phyloP scores from a whole-genome alignment of 2,888 invertebrate species.

The Pterobdella sp. region DNA sequence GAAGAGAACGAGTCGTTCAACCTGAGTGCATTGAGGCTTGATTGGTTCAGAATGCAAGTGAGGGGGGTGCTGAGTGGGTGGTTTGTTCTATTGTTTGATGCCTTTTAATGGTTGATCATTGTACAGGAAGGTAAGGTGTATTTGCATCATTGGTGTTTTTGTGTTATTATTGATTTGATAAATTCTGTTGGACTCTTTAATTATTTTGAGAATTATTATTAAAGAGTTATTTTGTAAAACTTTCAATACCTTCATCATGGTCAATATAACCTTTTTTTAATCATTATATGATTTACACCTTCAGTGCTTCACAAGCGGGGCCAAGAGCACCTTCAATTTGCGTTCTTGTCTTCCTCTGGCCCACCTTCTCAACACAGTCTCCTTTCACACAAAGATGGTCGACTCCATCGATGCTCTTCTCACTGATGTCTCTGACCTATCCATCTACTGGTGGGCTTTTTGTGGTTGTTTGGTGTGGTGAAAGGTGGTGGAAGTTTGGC shows the following conservation, averaged over 20 bases:
- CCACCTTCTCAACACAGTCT: constrained; percentile 82
- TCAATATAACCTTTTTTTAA: not conserved
- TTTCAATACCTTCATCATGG: not conserved
- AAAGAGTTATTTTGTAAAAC: no score
- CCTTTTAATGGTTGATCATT: no score
- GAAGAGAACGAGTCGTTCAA: constrained; percentile 92
- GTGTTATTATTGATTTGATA: no score
- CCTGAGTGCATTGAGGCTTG: constrained; percentile 84
- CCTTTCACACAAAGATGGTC: constrained; percentile 95
- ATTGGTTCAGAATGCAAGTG: constrained; percentile 89
- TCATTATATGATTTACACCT: not conserved
- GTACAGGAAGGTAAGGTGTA: no score
- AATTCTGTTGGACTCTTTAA: no score
- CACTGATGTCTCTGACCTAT: constrained; percentile 90
- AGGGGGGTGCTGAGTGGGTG: no score
- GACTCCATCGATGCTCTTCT: constrained; percentile 93
- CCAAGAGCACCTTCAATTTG: constrained; percentile 51
- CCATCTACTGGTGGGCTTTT: constrained; percentile 78
- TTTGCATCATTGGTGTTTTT: no score
- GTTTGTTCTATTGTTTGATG: no score
- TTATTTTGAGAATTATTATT: no score
- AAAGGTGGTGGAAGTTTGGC: not conserved
- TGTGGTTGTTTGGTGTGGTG: not conserved
- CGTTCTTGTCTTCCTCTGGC: constrained; percentile 78
- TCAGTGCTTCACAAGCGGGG: constrained; percentile 62